Base-by-base conservation (phyloP, 2,888 invertebrate species). In the Euplagia quadripunctaria region DNA sequence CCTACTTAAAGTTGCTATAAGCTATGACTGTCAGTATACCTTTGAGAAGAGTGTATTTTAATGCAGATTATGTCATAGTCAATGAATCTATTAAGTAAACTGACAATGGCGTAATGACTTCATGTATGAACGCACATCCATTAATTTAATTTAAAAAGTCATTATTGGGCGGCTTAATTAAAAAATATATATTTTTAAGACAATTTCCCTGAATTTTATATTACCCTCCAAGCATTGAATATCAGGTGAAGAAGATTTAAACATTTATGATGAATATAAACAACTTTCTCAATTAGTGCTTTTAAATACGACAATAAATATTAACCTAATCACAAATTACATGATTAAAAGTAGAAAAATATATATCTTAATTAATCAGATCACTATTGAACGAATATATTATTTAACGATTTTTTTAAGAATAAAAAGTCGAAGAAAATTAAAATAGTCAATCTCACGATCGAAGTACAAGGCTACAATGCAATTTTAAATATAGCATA, bases 1-100 rank as follows among this genome's bases (percentile, higher is more conserved):
- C 68, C 74, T 81, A 76, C 70, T 80, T 80, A 74, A 75, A 31
- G 65, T 70, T 72, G 51, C 46, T 63, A 17, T 72, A 72, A 73
- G 74, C 72, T 70, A 74, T 67, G n/a, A 61, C 51, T 75, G 77
- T 69, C 76, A 31, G 20, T 16, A 16, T 65, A 58, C 14, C 42
- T 12, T 65, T 65, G 46, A 20, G 20, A 43, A 46, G 46, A 65
- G 20, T 65, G 46, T 31, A 14, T 20, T 20, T 58, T 20, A 20
- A 12, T 58, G 20, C 55, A 58, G 11, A 58, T 20, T 58, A 58
- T 58, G 58, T 58, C 58, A 58, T 58, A 58, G 20, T 11, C 11
- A 20, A 58, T 20, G 58, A 20, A 58, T 58, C 58, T 58, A 58
- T 58, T 20, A 58, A 58, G 58, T 58, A 58, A 58, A 58, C 58